Evolutionary conservation across 2,113 vertebrate species (phyloP).

Genomic region (Leucosticte australis): DNA sequence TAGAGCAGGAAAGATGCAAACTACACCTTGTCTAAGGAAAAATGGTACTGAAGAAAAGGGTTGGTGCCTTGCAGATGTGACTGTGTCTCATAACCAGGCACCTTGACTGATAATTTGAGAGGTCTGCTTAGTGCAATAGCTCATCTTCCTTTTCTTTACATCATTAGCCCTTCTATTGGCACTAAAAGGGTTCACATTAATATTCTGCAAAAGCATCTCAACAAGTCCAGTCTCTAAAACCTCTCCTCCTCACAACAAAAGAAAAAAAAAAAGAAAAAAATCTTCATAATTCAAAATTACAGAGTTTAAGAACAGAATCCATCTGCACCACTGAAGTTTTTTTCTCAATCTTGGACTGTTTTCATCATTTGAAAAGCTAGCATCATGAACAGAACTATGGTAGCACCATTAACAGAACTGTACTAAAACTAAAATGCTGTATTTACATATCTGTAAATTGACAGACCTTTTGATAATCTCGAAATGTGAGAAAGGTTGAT

Average conservation of each 20-base stretch:
- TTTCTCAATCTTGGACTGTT: background rate
- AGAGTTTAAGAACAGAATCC: background rate
- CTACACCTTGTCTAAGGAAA: background rate
- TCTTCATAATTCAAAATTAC: background rate
- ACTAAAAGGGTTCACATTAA: background rate
- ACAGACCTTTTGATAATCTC: background rate
- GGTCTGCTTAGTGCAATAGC: background rate
- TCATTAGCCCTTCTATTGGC: background rate
- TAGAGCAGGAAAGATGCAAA: background rate
- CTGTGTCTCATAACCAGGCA: background rate
- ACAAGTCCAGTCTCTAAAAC: background rate
- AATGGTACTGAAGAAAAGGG: background rate
- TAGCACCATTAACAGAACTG: background rate
- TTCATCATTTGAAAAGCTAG: background rate
- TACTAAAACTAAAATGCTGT: background rate
- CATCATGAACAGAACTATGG: background rate
- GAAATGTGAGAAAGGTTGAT: background rate
- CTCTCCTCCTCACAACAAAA: background rate
- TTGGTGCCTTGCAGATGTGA: background rate
- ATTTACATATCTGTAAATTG: background rate
- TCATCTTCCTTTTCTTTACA: background rate
- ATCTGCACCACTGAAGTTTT: background rate
- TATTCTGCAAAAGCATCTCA: background rate
- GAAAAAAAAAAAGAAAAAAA: background rate
- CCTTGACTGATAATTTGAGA: background rate